Base-by-base conservation (phyloP, 2,797 vertebrate species). In the Philypnodon macrostomus region DNA sequence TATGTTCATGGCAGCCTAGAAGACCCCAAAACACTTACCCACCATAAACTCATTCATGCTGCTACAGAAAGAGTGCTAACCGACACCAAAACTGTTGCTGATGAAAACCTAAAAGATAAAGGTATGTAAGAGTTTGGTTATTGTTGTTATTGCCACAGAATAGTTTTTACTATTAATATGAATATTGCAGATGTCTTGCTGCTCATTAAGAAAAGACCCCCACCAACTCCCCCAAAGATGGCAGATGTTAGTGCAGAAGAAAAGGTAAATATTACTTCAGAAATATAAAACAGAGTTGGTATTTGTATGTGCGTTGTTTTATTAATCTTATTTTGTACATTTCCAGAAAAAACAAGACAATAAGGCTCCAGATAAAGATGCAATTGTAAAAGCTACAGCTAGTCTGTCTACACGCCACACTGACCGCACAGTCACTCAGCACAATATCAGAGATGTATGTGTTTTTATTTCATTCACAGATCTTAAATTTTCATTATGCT, bases 341-440 rank as follows among this genome's bases (percentile, higher is more conserved):
- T 60, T 30, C 30, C 74, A 97, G 96, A 94, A 95, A 73, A 98
- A 96, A 70, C 94, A 95, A 71, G 96, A 98, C 2, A 94, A 93
- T 78, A 99, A 95, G 75, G 95, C 97, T 74, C 97, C 96, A 0
- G 96, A 99, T 80, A 95, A 93, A 79, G 97, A 98, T 0, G 92
- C 96, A 10, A 97, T 99, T 41, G 83, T 93, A 29, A 95, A 93
- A 67, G 96, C 96, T 2, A 98, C 97, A 0, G 86, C 92, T 53
- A 87, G 41, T 58, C 86, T 99, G 60, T 89, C 93, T 0, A 87
- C 91, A 8, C 90, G 87, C 42, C 92, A 87, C 64, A 87, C 80
- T 2, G 95, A 98, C 74, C 94, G 94, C 57, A 91, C 88, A 0
- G 91, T 94, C 11, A 89, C 90, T 6, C 96, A 96, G 47, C 95